phyloP scores from a whole-genome alignment of 2,888 invertebrate species.

The Aleiodes testaceus region DNA sequence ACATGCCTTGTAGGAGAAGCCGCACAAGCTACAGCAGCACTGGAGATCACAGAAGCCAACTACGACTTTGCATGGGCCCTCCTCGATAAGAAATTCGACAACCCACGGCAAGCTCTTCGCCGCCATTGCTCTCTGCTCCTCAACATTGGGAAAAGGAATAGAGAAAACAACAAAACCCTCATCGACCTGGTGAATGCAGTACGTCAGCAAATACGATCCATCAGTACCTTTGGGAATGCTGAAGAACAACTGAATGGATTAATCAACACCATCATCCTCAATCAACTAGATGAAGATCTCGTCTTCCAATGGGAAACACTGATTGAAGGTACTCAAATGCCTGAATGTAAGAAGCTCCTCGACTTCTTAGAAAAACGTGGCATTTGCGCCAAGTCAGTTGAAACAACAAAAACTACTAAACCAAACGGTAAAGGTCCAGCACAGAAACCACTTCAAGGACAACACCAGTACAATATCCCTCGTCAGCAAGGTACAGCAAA shows the following conservation, averaged over 20 bases:
- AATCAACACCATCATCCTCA: too few species aligned
- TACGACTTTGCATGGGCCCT: too few species aligned
- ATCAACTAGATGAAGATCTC: constrained; percentile 13
- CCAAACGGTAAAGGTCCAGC: background rate
- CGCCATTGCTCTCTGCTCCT: too few species aligned
- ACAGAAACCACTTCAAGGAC: background rate
- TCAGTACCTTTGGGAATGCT: constrained; percentile 33
- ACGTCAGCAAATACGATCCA: constrained; percentile 44
- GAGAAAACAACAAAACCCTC: constrained; percentile 33
- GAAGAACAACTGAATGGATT: constrained; percentile 34
- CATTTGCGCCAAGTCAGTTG: constrained; percentile 34
- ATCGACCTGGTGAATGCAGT: constrained; percentile 40
- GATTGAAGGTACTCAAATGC: constrained; percentile 42
- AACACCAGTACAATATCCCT: too few species aligned
- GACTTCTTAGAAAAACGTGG: constrained; percentile 43
- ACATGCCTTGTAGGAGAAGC: too few species aligned
- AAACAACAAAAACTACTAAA: background rate
- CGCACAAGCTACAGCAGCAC: too few species aligned
- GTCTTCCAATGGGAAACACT: constrained; percentile 42
- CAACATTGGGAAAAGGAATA: constrained; percentile 21
- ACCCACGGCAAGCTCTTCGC: too few species aligned
- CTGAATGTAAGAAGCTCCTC: constrained; percentile 23
- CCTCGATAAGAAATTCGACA: too few species aligned
- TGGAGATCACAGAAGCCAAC: too few species aligned
- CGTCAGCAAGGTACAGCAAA: too few species aligned